phyloP scores from a whole-genome alignment of 1,140 invertebrate species.

The Orussus abietinus region DNA sequence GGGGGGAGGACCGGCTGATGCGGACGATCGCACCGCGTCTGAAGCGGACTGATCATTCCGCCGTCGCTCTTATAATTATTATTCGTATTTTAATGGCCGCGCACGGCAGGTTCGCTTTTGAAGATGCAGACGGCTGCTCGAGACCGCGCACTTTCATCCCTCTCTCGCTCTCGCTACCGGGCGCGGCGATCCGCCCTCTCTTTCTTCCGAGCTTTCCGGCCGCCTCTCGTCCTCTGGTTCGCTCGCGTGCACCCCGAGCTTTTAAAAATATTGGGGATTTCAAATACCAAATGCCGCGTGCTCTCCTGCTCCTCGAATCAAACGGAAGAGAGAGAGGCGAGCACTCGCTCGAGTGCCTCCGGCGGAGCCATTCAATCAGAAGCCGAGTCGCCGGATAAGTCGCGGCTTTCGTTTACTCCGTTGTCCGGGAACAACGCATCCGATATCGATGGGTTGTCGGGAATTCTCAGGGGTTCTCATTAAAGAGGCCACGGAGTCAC shows the following conservation, averaged over 20 bases:
- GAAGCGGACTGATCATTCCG: conserved; percentile 48
- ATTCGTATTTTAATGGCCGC: conserved; percentile 54
- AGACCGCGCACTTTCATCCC: conserved; percentile 12
- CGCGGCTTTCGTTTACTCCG: conserved; percentile 38
- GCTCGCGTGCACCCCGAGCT: too few relatives aligned
- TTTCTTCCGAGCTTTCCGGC: conserved; percentile 20
- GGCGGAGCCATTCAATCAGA: conserved; percentile 52
- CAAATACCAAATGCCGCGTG: conserved; percentile 45
- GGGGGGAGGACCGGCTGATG: conserved; percentile 30
- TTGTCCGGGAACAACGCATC: conserved; percentile 15
- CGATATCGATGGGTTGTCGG: conserved; percentile 26
- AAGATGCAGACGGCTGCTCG: conserved; percentile 36
- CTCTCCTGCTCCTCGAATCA: conserved; percentile 34
- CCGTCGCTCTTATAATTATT: conserved; percentile 52
- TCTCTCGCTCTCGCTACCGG: conserved; percentile 20
- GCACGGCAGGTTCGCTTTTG: conserved; percentile 42
- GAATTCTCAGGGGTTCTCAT: conserved; percentile 8
- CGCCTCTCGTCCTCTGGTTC: background rate
- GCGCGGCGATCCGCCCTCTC: conserved; percentile 22
- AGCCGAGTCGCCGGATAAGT: conserved; percentile 36
- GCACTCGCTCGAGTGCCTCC: conserved; percentile 34
- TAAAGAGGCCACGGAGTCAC: background rate
- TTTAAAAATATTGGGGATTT: conserved; percentile 56
- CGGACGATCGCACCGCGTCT: conserved; percentile 43
- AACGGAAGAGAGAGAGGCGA: conserved; percentile 31